Evolutionary conservation across 2,888 invertebrate genomes (phyloP), one percentile per base, ranked within the genome.

Genomic region (Protodeltote pygarga): DNA sequence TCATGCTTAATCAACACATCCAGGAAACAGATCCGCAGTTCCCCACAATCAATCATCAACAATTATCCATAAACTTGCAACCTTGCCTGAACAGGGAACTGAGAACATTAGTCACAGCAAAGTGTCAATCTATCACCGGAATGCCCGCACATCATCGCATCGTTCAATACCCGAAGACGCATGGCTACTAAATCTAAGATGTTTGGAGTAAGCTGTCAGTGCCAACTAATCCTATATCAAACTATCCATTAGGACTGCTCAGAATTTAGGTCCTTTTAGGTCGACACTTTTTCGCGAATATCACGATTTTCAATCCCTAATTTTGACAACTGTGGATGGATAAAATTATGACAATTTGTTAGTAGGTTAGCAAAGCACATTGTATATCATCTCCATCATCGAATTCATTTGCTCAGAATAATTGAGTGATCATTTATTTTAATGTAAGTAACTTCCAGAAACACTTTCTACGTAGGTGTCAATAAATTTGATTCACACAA

Each of bases 141-240:
- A 37, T 31, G 27, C 32, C 37, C 27, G 55, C 55, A 63, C 28
- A 51, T 65, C 65, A 64, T 44, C 37, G 61, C 10, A 21, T 9
- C 28, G 14, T 25, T 27, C 41, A 38, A 54, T 61, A 49, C 17
- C 41, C 29, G 20, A 40, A 55, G 54, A 60, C 45, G 41, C 65
- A 60, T 58, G 11, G 34, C 41, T 15, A 27, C 16, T 27, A 29
- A 21, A 25, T 58, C 16, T 6, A 23, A 53, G 33, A 28, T 15
- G 29, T 37, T 41, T 17, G n/a, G 15, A 44, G 20, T 47, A 37
- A 51, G 24, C 50, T 60, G 57, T 57, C 58, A 42, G 35, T 28
- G 31, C 28, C 49, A 40, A 55, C 38, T 54, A 37, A 39, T 31
- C 35, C 62, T 54, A 23, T 44, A 44, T 54, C 39, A 62, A 48